Percentiles rank a stretch among this genome's conserved stretches.
These are phyloP conservation scores for Pterostichus niger DNA, from an alignment of 2,888 invertebrate genomes.

Conservation along the genomic window DNA sequence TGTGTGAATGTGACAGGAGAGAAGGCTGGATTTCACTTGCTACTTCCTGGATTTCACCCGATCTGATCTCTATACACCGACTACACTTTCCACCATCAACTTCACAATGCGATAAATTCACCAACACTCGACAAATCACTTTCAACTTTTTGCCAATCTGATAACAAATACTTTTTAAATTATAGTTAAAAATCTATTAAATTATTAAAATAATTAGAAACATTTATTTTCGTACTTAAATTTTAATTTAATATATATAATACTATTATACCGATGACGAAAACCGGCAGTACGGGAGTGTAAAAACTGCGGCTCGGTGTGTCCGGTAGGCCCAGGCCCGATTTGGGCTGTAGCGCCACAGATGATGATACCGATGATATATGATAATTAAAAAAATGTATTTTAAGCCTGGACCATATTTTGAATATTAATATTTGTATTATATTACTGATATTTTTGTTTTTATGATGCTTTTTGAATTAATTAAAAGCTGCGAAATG, in stretches of 20 bases:
- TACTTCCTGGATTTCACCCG: conserved; percentile 60
- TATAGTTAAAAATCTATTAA: too few species aligned
- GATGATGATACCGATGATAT: too few species aligned
- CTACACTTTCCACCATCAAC: conserved; percentile 52
- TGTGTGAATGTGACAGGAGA: conserved; percentile 27
- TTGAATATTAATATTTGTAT: not conserved
- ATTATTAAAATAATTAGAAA: too few species aligned
- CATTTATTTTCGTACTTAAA: too few species aligned
- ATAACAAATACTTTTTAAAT: not conserved
- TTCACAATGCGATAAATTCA: conserved; percentile 34
- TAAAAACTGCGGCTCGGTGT: too few species aligned
- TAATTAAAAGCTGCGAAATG: conserved; percentile 1
- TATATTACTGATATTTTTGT: not conserved
- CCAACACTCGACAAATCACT: not conserved
- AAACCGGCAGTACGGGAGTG: too few species aligned
- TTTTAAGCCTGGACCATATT: too few species aligned
- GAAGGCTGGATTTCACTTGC: conserved; percentile 50
- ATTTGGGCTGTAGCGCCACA: too few species aligned
- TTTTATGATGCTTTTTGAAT: not conserved
- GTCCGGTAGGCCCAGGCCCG: too few species aligned
- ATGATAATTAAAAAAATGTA: too few species aligned
- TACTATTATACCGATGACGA: too few species aligned
- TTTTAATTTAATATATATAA: too few species aligned
- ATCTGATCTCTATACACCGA: conserved; percentile 51
- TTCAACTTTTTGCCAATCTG: not conserved